Evolutionary conservation across 2,888 invertebrate genomes (phyloP).

Genomic region (Epistrophella euchroma): DNA sequence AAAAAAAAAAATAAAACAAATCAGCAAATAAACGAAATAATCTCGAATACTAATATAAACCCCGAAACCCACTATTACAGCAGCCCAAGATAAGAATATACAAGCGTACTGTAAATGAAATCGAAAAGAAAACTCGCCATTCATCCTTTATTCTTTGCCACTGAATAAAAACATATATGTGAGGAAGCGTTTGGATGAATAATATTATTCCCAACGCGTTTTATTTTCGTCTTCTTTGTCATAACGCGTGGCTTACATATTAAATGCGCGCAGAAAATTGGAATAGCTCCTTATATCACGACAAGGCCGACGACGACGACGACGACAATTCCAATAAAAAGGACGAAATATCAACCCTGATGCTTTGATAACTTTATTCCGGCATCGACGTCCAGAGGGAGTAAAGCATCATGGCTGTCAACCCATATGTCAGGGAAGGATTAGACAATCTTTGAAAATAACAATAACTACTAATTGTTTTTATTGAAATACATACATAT

Average conservation of each 20-base stretch:
- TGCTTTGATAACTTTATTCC: conserved; percentile 70
- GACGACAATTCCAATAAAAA: conserved; percentile 23
- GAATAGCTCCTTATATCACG: conserved; percentile 51
- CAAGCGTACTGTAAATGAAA: conserved; percentile 54
- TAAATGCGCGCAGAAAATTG: conserved; percentile 72
- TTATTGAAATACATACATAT: too few species aligned
- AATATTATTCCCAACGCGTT: conserved; percentile 71
- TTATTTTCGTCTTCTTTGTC: conserved; percentile 68
- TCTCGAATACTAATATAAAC: conserved; percentile 53
- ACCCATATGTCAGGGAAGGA: conserved; percentile 21
- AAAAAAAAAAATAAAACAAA: conserved; percentile 10
- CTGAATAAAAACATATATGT: conserved; percentile 13
- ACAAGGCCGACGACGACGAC: background rate
- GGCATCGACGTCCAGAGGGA: conserved; percentile 23
- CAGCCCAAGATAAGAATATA: background rate
- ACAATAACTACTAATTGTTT: background rate
- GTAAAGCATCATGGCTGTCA: conserved; percentile 36
- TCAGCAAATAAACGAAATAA: conserved; percentile 49
- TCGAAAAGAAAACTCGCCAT: conserved; percentile 62
- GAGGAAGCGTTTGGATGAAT: conserved; percentile 37
- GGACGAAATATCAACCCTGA: conserved; percentile 32
- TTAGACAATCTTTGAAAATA: background rate
- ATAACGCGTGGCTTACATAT: conserved; percentile 75
- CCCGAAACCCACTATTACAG: background rate
- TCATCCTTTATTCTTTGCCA: background rate